These are phyloP conservation scores for Chaetodon auriga DNA, from an alignment of 2,113 vertebrate genomes.

Conservation along the genomic window DNA sequence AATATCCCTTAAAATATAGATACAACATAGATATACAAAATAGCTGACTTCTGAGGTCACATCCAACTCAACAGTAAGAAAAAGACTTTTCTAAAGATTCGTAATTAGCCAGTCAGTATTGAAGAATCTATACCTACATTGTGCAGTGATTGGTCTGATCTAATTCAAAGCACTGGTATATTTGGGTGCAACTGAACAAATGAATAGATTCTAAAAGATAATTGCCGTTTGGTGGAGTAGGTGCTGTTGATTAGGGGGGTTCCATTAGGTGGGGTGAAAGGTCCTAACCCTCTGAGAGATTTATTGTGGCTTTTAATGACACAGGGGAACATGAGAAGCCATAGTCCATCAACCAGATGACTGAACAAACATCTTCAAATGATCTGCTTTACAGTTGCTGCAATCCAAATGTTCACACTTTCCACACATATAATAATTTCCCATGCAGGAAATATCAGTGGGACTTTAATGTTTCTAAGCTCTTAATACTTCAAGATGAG, in stretches of 20 bases:
- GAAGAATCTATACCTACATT: background rate
- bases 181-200: too few relatives aligned
- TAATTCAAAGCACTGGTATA: too few relatives aligned
- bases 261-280: conserved; percentile 15
- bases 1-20: too few relatives aligned
- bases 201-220: background rate
- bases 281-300: conserved; percentile 21
- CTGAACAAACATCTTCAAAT: conserved; percentile 3
- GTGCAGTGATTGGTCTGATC: too few relatives aligned
- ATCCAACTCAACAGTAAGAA: background rate
- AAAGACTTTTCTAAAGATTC: background rate
- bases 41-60: background rate
- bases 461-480: background rate
- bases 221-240: background rate
- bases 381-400: background rate
- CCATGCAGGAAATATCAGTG: conserved; percentile 28
- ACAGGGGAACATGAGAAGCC: conserved; percentile 26
- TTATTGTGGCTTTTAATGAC: conserved; percentile 34
- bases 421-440: conserved; percentile 34
- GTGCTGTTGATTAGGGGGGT: conserved; percentile 12
- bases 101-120: background rate
- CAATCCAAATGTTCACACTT: conserved; percentile 4
- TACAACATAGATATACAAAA: too few relatives aligned
- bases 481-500: conserved; percentile 38
- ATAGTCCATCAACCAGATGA: background rate